Evolutionary conservation across 1,140 invertebrate genomes (phyloP).

Genomic region (Drosophila sechellia): DNA sequence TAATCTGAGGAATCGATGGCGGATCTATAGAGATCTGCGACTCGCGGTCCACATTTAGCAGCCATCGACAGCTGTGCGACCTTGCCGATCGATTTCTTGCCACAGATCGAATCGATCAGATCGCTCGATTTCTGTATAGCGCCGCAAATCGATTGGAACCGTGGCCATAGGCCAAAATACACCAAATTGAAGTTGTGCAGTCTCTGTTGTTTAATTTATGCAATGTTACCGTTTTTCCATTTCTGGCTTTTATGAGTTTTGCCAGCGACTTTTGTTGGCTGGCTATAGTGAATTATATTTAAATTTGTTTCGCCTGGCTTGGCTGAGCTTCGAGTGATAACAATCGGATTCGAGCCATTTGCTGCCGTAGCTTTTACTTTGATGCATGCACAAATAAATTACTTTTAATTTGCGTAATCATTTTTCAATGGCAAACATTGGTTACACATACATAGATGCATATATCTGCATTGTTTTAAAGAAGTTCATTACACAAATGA

Average conservation of each 20-base stretch:
- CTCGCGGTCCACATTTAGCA: conserved; percentile 48
- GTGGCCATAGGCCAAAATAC: conserved; percentile 57
- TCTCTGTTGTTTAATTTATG: conserved; percentile 63
- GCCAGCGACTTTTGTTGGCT: conserved; percentile 19
- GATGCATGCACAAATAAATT: conserved; percentile 65
- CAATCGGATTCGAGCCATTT: conserved; percentile 60
- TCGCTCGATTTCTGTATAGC: conserved; percentile 60
- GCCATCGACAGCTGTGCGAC: conserved; percentile 62
- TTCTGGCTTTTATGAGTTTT: conserved; percentile 41
- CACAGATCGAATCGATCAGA: conserved; percentile 27
- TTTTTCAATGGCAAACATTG: conserved; percentile 69
- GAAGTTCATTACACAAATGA: conserved; percentile 57
- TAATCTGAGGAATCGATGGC: conserved; percentile 25
- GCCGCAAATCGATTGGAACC: conserved; percentile 67
- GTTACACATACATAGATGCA: background rate
- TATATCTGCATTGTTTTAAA: conserved; percentile 41
- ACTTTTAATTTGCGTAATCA: conserved; percentile 79
- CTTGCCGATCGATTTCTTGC: conserved; percentile 65
- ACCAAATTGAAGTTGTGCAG: conserved; percentile 59
- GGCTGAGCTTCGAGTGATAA: conserved; percentile 63
- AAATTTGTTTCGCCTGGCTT: conserved; percentile 67
- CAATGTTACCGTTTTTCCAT: conserved; percentile 59
- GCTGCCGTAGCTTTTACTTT: conserved; percentile 58
- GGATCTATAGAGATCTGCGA: conserved; percentile 29
- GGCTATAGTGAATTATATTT: conserved; percentile 71